Base-by-base conservation (phyloP, 2,113 vertebrate species). In the Oreochromis spilurus region DNA sequence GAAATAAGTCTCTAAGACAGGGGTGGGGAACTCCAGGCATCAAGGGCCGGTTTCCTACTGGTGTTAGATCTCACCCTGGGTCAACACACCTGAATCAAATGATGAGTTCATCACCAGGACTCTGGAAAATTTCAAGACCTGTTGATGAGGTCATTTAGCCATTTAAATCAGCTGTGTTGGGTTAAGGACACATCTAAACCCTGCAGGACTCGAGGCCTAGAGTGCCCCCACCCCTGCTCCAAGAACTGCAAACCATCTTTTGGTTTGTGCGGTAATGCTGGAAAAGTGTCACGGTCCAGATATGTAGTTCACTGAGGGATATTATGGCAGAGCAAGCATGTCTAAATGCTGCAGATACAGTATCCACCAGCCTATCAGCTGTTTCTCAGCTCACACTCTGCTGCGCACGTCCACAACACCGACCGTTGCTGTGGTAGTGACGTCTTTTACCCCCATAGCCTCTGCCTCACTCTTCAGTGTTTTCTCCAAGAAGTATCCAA, bases 311-410 rank as follows among this genome's bases (percentile, higher is more conserved):
- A 86, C 34, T 62, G 55, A 26, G 50, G 36, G 83, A 85, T 67
- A 78, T 58, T 9, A 65, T 90, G 85, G 50, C 53, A 13, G 81
- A 36, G 52, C 78, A 48, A 81, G 57, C 86, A 80, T 78, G 80
- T n/a, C 84, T 89, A 85, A 93, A 90, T 94, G 92, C 89, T 88
- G 87, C 81, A 85, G 88, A 89, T 84, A 88, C 38, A 81, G 81
- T 86, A 84, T 95, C 87, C 87, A 83, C 70, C 88, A 81, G 43
- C 78, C 67, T 83, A 29, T 85, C 87, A 40, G 6, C 67, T 29
- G 70, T 78, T 84, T 87, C 78, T 82, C 79, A 12, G 72, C 82
- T 88, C 84, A 87, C 87, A 77, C 83, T 65, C 85, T 12, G 17
- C 55, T 26, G 19, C 14, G 57, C 84, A 89, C 34, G 29, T 89